Evolutionary conservation across 2,113 vertebrate species (phyloP).

Genomic region (Scomber colias): DNA sequence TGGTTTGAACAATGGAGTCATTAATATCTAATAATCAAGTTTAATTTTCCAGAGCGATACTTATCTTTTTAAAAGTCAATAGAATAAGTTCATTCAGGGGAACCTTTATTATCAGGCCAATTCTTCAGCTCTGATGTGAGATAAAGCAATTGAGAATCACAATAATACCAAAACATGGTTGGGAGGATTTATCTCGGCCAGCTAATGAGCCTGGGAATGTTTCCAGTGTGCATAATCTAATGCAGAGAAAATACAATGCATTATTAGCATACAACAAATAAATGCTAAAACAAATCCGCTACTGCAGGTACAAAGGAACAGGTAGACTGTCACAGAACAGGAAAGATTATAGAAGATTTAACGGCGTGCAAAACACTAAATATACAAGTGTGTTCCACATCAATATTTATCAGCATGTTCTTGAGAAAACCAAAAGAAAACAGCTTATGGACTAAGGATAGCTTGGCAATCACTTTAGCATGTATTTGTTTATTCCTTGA

Average conservation of each 20-base stretch:
- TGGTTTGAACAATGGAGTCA: constrained; percentile 47
- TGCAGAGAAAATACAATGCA: constrained; percentile 69
- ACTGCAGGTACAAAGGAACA: constrained; percentile 53
- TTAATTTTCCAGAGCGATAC: constrained; percentile 66
- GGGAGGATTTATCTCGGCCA: constrained; percentile 75
- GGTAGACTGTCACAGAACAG: constrained; percentile 58
- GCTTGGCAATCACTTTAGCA: constrained; percentile 21
- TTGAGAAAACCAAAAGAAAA: constrained; percentile 27
- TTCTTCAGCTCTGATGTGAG: constrained; percentile 77
- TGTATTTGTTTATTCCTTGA: constrained; percentile 11
- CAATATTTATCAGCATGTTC: constrained; percentile 37
- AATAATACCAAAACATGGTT: constrained; percentile 73
- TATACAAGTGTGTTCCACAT: constrained; percentile 19
- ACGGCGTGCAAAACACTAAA: constrained; percentile 28
- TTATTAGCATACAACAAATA: constrained; percentile 78
- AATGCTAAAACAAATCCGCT: constrained; percentile 51
- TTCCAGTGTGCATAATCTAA: constrained; percentile 78
- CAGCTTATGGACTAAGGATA: constrained; percentile 24
- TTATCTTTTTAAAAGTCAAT: constrained; percentile 68
- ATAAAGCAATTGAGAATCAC: constrained; percentile 76
- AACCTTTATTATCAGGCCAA: constrained; percentile 77
- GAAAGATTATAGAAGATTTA: constrained; percentile 67
- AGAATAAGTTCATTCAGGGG: constrained; percentile 58
- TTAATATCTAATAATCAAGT: constrained; percentile 66
- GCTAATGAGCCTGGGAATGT: constrained; percentile 79